Base-by-base conservation (phyloP, 1,140 invertebrate species). In the Papilio machaon region DNA sequence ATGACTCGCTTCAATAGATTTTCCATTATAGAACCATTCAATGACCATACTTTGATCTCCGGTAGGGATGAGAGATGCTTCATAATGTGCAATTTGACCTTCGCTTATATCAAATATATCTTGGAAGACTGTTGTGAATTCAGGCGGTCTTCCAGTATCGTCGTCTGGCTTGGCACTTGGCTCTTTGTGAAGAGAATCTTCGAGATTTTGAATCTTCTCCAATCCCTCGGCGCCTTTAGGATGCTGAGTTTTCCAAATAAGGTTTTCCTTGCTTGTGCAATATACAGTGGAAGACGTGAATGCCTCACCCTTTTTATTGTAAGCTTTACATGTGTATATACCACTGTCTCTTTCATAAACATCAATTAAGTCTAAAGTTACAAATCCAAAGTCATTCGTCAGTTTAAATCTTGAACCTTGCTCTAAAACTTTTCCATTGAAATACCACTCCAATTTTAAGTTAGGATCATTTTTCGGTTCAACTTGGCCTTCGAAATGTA, bases 391-490 rank as follows among this genome's bases (percentile, higher is more conserved):
- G 86, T 99, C 98, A 90, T 96, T 98, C 0, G 97, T 98, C 91
- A 98, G 96, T 91, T 98, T 98, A 90, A 98, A 98, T 79, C 98
- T 95, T 8, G 97, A 97, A 84, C 97, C 98, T 90, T 98, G 97
- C 85, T 97, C 97, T 30, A 99, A 92, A 47, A 96, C 95, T 95
- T 98, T 98, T 54, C 98, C 98, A 90, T 99, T 99, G 87, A 99
- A 98, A 92, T 98, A 98, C 98, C 98, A 99, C 95, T 99, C 98
- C 81, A 98, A 97, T 86, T 97, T 97, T n/a, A 99, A 95, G 89
- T 99, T 97, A 3, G 99, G 99, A 96, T 99, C 99, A 91, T 99
- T 97, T 92, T 99, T 98, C 0, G 99, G 99, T 93, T 99, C 98
- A 8, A 99, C 98, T 89, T 98, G 97, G 73, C 97, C 98, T 94